Evolutionary conservation across 2,888 invertebrate genomes (phyloP), one percentile per base, ranked within the genome.

Genomic region (Seira ritae): DNA sequence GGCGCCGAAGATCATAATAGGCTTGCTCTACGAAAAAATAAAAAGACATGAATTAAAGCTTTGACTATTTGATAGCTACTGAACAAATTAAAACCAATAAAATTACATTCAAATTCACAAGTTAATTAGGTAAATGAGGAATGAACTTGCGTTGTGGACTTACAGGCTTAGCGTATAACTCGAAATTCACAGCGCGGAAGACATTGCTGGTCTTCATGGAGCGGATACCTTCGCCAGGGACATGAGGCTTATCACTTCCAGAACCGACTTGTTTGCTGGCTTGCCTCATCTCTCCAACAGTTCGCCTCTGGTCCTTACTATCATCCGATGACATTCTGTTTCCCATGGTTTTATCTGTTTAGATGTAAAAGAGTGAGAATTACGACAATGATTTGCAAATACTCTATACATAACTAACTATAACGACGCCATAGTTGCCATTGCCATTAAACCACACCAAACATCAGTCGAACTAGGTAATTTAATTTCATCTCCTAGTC

Each of bases 81-180:
- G n/a, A n/a, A n/a, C n/a, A n/a, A n/a, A n/a, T n/a, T n/a, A n/a
- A n/a, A n/a, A n/a, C n/a, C n/a, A n/a, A n/a, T n/a, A n/a, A n/a
- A n/a, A n/a, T n/a, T n/a, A n/a, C n/a, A n/a, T n/a, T n/a, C n/a
- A n/a, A n/a, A n/a, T n/a, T n/a, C n/a, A n/a, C n/a, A n/a, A n/a
- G n/a, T n/a, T n/a, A n/a, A n/a, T n/a, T n/a, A n/a, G n/a, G n/a
- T n/a, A n/a, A n/a, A n/a, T n/a, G n/a, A n/a, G n/a, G n/a, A 31
- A 31, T 31, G 2, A 31, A 4, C 31, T 31, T 31, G 42, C 12
- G 42, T 31, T 31, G 3, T 31, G 62, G 2, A 92, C 94, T 93
- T 93, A 97, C 97, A 84, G 97, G 97, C 91, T 95, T 96, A 0
- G 94, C 94, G 90, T 97, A 98, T 0, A 98, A 92, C 91, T 98